These are phyloP conservation scores for Trichopoda pennipes DNA, from an alignment of 2,888 invertebrate genomes.

Conservation along the genomic window DNA sequence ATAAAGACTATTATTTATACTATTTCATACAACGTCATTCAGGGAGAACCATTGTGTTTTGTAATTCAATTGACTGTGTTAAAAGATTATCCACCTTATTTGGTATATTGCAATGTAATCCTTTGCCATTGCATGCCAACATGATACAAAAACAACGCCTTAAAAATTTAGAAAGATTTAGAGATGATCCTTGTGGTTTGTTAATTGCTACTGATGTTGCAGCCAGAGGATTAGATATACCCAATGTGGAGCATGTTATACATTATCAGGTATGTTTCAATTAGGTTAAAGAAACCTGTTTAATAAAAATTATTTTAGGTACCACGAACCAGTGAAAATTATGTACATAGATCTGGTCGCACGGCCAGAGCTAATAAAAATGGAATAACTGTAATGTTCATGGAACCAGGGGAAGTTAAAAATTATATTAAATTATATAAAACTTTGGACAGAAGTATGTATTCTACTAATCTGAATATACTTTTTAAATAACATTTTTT, in stretches of 20 bases:
- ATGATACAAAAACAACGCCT: conserved; percentile 97
- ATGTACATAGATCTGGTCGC: conserved; percentile 97
- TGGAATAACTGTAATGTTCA: conserved; percentile 94
- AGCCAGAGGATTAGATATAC: conserved; percentile 97
- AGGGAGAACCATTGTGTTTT: conserved; percentile 96
- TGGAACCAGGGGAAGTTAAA: conserved; percentile 92
- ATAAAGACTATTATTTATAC: conserved; percentile 95
- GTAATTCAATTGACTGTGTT: conserved; percentile 96
- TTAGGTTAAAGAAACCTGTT: neutral
- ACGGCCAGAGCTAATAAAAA: conserved; percentile 94
- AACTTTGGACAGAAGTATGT: conserved; percentile 91
- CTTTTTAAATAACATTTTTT: conserved; percentile 2
- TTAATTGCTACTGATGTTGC: conserved; percentile 98
- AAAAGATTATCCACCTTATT: conserved; percentile 88
- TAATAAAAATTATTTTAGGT: conserved; percentile 82
- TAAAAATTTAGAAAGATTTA: conserved; percentile 94
- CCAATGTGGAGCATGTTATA: conserved; percentile 95
- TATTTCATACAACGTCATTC: conserved; percentile 93
- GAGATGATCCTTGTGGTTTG: conserved; percentile 86
- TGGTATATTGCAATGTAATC: conserved; percentile 86
- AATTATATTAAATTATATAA: conserved; percentile 90
- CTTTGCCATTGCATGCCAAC: conserved; percentile 90
- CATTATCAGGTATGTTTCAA: conserved; percentile 88
- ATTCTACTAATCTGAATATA: neutral
- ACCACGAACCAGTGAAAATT: conserved; percentile 96